Evolutionary conservation across 1,140 invertebrate species (phyloP), one percentile per base, ranked within the genome.

Genomic region (Tetraneura akinire): DNA sequence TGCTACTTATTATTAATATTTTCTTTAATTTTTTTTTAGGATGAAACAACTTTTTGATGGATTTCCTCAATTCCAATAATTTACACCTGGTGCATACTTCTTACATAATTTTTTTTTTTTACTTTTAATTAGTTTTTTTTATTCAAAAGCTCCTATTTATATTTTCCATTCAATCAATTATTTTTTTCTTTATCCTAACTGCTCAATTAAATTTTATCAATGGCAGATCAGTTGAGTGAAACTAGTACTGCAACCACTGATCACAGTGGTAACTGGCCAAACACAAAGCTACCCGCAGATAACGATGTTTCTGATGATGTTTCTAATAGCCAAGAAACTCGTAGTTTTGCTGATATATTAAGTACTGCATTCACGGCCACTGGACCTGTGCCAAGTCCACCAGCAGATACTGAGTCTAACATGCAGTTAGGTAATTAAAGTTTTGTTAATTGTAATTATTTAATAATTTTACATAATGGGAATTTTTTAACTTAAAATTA

Each of bases 331-430:
- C 74, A 78, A 60, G 74, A 78, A 60, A 78, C 74, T 47, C 74
- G 47, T 78, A 78, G 74, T 78, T 78, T 78, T 78, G 74, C 74
- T 42, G 74, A 78, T 78, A 60, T 78, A 57, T 45, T 78, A 62
- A 78, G 74, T 23, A 78, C 74, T 26, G 74, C 74, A 60, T 78
- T 78, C 55, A 78, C 74, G 32, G 53, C 74, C 55, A 78, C 74
- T 78, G 74, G 53, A 62, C 53, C 74, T 78, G 74, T 78, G 23
- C 53, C 74, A 62, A 78, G 74, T 60, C 53, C 74, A 45, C 74
- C 74, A 45, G 55, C 37, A 78, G 37, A 78, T 60, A 57, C 55
- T 29, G 74, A 78, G 16, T 47, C 74, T 47, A 78, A 45, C 42
- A 60, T 78, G 53, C 74, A 78, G 5, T 60, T 78, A 62, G 74